Evolutionary conservation across 1,140 invertebrate species (phyloP).

Genomic region (Probaryconus sp.): DNA sequence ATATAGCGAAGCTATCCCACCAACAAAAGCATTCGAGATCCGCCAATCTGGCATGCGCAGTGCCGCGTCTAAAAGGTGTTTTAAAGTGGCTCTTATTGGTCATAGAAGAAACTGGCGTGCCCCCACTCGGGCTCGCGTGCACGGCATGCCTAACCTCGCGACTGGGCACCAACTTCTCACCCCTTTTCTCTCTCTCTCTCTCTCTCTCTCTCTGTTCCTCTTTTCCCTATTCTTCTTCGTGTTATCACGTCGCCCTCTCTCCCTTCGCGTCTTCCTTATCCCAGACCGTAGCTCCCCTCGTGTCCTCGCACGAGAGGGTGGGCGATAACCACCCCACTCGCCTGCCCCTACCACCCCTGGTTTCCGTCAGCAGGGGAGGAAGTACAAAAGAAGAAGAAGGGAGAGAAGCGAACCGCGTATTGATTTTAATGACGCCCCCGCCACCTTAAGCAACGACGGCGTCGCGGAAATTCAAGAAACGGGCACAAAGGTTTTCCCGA

Average conservation of each 20-base stretch:
- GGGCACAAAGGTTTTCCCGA: slow-evolving; percentile 73
- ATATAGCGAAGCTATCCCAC: slow-evolving; percentile 62
- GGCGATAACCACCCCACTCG: slow-evolving; percentile 36
- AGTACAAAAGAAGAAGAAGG: slow-evolving; percentile 61
- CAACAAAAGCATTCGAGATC: slow-evolving; percentile 65
- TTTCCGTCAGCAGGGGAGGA: slow-evolving; percentile 50
- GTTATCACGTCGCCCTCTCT: slow-evolving; percentile 64
- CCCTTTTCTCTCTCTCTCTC: slow-evolving; percentile 42
- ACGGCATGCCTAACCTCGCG: slow-evolving; percentile 68
- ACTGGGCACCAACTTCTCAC: slow-evolving; percentile 53
- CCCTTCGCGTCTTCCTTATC: slow-evolving; percentile 21
- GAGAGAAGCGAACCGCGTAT: slow-evolving; percentile 73
- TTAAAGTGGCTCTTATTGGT: slow-evolving; percentile 78
- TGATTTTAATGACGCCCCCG: slow-evolving; percentile 78
- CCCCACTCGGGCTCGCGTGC: slow-evolving; percentile 67
- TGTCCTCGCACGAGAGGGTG: slow-evolving; percentile 11
- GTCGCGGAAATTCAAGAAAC: slow-evolving; percentile 69
- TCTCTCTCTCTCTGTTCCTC: slow-evolving; percentile 39
- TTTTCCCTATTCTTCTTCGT: slow-evolving; percentile 62
- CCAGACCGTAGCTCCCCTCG: slow-evolving; percentile 9
- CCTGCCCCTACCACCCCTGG: slow-evolving; percentile 32
- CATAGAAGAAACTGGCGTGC: slow-evolving; percentile 68
- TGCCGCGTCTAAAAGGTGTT: slow-evolving; percentile 71
- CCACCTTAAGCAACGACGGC: slow-evolving; percentile 48
- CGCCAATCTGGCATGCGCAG: slow-evolving; percentile 74